phyloP scores from a whole-genome alignment of 2,113 vertebrate genomes.

The Raja brachyura region DNA sequence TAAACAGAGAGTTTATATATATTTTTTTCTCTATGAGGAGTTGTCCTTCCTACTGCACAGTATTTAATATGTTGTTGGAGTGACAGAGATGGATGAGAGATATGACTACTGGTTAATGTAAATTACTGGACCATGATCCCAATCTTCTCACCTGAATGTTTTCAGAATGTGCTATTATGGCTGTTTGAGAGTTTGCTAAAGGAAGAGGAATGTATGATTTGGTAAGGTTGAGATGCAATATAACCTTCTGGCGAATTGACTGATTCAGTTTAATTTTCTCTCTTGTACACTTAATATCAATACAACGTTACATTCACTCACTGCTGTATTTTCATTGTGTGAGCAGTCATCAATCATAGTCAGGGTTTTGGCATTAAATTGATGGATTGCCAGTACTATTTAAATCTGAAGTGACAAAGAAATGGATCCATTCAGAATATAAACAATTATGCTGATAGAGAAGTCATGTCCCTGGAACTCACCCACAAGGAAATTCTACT shows the following conservation, averaged over 20 bases:
- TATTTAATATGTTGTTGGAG: not conserved
- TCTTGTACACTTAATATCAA: not conserved
- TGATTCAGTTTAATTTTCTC: not conserved
- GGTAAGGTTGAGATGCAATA: not conserved
- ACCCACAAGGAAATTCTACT: not conserved
- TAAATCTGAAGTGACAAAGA: not conserved
- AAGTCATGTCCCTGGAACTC: not conserved
- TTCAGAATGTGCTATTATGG: not conserved
- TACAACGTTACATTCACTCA: not conserved
- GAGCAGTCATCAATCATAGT: not conserved
- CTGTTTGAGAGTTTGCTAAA: not conserved
- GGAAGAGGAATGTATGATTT: not conserved
- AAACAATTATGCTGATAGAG: not conserved
- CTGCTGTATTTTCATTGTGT: not conserved
- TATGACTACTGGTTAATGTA: not conserved
- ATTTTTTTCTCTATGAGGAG: not conserved
- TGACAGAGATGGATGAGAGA: constrained; percentile 27
- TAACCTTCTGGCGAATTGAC: not conserved
- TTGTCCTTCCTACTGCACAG: not conserved
- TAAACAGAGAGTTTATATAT: not conserved
- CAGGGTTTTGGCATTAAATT: not conserved
- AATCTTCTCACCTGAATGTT: not conserved
- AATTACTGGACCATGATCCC: not conserved
- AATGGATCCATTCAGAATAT: not conserved
- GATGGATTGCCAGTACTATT: not conserved